Conservation (phyloP, 1,140 invertebrate genomes). For the Coenobita brevimanus region DNA sequence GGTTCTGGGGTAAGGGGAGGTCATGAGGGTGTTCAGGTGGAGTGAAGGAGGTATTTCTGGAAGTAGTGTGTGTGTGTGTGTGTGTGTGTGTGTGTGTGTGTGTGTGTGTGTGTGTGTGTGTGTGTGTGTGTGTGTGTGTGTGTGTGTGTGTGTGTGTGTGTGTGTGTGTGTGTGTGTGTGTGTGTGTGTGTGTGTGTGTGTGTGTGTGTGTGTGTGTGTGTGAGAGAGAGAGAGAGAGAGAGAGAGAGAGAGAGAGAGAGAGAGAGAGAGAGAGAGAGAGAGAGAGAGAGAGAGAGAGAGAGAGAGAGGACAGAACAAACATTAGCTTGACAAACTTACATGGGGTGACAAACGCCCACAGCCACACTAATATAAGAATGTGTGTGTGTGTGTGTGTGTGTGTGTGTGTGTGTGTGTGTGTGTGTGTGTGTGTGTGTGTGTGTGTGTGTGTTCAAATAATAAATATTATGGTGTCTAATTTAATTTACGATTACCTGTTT, state of each 20-base stretch:
- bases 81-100: constrained; percentile 32
- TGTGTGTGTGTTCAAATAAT: too few relatives aligned
- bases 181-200: too few relatives aligned
- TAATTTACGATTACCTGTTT: too few relatives aligned
- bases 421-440: too few relatives aligned
- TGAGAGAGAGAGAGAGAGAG: too few relatives aligned
- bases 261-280: constrained; percentile 8
- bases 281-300: neutral
- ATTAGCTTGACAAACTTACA: neutral
- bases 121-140: constrained; percentile 32
- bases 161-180: too few relatives aligned
- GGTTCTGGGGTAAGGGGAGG: neutral
- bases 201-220: too few relatives aligned
- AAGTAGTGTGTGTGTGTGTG: constrained; percentile 6
- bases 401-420: too few relatives aligned
- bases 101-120: constrained; percentile 32
- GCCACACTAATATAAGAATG: neutral
- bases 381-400: too few relatives aligned
- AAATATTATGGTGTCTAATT: too few relatives aligned
- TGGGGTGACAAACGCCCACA: neutral
- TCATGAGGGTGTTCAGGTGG: neutral
- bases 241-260: constrained; percentile 32
- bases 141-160: too few relatives aligned
- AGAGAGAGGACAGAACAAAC: neutral
- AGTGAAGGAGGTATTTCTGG: neutral